These are phyloP conservation scores for Sitophilus oryzae DNA, from an alignment of 1,140 invertebrate species.

Conservation along the genomic window DNA sequence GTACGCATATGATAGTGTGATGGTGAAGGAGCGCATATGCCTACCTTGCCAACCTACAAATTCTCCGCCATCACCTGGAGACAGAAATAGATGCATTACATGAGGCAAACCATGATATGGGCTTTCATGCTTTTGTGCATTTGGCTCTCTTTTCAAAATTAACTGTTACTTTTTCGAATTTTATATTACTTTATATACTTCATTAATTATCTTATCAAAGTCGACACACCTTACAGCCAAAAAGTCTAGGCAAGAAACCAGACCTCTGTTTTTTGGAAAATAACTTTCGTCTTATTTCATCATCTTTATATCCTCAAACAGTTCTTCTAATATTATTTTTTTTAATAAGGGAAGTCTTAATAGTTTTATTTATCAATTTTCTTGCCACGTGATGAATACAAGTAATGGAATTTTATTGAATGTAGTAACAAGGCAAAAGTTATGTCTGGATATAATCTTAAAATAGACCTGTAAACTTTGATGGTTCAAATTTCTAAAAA, in stretches of 20 bases:
- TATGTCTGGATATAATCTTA: too few relatives aligned
- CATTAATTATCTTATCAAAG: conserved; percentile 24
- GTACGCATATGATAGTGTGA: conserved; percentile 37
- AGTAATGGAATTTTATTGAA: too few relatives aligned
- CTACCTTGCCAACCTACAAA: conserved; percentile 82
- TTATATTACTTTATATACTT: conserved; percentile 26
- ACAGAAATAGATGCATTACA: conserved; percentile 49
- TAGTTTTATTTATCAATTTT: too few relatives aligned
- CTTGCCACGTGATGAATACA: too few relatives aligned
- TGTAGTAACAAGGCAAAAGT: too few relatives aligned
- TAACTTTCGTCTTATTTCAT: too few relatives aligned
- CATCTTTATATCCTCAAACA: too few relatives aligned
- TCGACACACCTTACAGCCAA: conserved; percentile 27
- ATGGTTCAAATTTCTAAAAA: too few relatives aligned
- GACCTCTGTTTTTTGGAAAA: too few relatives aligned
- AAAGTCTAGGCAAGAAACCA: conserved; percentile 14
- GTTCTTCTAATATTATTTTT: too few relatives aligned
- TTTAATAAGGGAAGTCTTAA: too few relatives aligned
- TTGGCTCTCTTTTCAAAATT: conserved; percentile 28
- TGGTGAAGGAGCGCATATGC: conserved; percentile 49
- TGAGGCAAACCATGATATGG: conserved; percentile 43
- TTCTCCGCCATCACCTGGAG: conserved; percentile 71
- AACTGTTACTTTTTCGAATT: conserved; percentile 15
- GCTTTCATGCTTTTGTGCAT: conserved; percentile 42
- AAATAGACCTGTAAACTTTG: too few relatives aligned